Evolutionary conservation across 2,888 invertebrate genomes (phyloP), one percentile per base, ranked within the genome.

Genomic region (Helicoverpa assulta): DNA sequence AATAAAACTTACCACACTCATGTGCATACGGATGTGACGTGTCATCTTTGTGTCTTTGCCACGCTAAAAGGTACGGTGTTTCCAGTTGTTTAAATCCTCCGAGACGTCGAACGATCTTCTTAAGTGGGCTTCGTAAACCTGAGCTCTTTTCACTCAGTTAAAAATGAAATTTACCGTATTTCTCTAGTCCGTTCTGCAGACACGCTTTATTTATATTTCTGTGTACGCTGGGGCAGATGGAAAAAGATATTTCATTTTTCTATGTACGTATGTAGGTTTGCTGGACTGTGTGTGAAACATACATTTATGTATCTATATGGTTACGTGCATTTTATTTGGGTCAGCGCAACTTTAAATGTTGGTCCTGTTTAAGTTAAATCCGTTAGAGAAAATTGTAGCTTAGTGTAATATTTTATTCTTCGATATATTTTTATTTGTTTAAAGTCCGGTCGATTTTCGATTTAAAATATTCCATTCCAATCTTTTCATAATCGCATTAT

Each of bases 51-150:
- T 33, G 33, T 8, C 10, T 33, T 33, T 33, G 5, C 33, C 33
- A 8, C 8, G 10, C 5, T 7, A 0, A 12, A 40, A 40, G 40
- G 10, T 14, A 37, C 37, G 3, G 10, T 12, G 12, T 14, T 12
- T 40, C 40, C 40, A 4, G 40, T 14, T 14, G 40, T 12, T 10
- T 40, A 40, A 4, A 12, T 40, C 3, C 1, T 40, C 40, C 3
- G 3, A 40, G 40, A 79, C 59, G 82, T 43, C 77, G 82, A 85
- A 79, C 80, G 82, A 80, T 80, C 61, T 18, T 63, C 59, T 56
- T 81, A 80, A 82, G 82, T 81, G 73, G 76, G 62, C 75, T 78
- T 70, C 40, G 65, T 51, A 47, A 68, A 72, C 54, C 18, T 19
- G 65, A 73, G 73, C 76, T 54, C 69, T 76, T 81, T 72, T 69